These are phyloP conservation scores for Drosophila kokeensis DNA, from an alignment of 2,888 invertebrate species.

Conservation along the genomic window DNA sequence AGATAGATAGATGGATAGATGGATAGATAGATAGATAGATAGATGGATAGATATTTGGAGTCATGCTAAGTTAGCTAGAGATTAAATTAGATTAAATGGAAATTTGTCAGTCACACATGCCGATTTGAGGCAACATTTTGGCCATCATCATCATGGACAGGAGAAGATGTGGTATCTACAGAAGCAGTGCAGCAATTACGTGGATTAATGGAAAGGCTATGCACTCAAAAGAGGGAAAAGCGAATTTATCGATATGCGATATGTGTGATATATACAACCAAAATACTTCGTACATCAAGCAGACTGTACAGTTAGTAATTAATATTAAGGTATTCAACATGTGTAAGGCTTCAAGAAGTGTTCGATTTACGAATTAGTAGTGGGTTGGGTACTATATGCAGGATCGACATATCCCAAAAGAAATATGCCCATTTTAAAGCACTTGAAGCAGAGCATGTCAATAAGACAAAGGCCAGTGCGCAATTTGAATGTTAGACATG, in stretches of 20 bases:
- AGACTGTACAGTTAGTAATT: too few species aligned
- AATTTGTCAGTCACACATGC: neutral
- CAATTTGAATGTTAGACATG: constrained; percentile 78
- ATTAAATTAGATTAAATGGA: neutral
- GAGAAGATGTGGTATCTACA: neutral
- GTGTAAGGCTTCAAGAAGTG: too few species aligned
- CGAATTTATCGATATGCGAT: too few species aligned
- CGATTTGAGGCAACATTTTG: neutral
- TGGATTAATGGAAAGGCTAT: too few species aligned
- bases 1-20: too few species aligned
- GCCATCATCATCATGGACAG: neutral
- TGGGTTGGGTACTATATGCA: neutral
- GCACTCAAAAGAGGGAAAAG: too few species aligned
- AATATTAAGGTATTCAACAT: too few species aligned
- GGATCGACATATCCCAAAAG: neutral
- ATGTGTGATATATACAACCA: too few species aligned
- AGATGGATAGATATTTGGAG: neutral
- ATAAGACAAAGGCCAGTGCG: constrained; percentile 58
- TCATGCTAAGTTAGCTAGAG: neutral
- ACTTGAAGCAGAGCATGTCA: neutral
- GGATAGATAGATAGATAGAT: too few species aligned
- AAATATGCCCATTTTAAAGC: neutral
- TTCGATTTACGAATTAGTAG: too few species aligned
- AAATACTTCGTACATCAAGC: too few species aligned
- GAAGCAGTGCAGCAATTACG: neutral